Conservation (phyloP, 2,797 vertebrate species). For the Lepilemur septentrionalis region DNA sequence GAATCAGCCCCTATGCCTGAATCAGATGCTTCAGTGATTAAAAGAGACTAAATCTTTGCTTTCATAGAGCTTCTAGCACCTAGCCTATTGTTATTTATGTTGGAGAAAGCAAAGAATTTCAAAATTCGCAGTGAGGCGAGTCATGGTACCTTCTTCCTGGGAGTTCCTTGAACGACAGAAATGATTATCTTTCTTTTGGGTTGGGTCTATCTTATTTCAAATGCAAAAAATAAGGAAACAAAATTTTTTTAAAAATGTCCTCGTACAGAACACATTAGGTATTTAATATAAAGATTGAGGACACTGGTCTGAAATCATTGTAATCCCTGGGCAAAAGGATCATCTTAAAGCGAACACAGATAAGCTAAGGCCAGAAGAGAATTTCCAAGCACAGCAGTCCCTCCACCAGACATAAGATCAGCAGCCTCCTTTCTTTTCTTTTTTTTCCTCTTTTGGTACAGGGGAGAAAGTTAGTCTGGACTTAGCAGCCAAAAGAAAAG, state of each 20-base stretch:
- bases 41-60: not conserved
- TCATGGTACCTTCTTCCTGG: not conserved
- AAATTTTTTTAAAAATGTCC: not conserved
- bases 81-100: not conserved
- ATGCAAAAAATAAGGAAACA: not conserved
- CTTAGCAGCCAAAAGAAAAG: not conserved
- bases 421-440: not conserved
- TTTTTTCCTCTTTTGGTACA: not conserved
- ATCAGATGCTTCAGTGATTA: not conserved
- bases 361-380: not conserved
- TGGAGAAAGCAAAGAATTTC: conserved; percentile 27
- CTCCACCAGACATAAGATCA: not conserved
- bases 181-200: not conserved
- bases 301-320: not conserved
- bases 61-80: not conserved
- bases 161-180: not conserved
- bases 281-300: not conserved
- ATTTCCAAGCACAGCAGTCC: not conserved
- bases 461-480: not conserved
- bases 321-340: not conserved
- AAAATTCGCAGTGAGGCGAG: not conserved
- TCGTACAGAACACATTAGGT: not conserved
- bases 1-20: not conserved
- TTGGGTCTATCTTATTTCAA: not conserved
- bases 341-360: not conserved